These are phyloP conservation scores for Zootoca vivipara DNA, from an alignment of 2,113 vertebrate species.

Conservation along the genomic window DNA sequence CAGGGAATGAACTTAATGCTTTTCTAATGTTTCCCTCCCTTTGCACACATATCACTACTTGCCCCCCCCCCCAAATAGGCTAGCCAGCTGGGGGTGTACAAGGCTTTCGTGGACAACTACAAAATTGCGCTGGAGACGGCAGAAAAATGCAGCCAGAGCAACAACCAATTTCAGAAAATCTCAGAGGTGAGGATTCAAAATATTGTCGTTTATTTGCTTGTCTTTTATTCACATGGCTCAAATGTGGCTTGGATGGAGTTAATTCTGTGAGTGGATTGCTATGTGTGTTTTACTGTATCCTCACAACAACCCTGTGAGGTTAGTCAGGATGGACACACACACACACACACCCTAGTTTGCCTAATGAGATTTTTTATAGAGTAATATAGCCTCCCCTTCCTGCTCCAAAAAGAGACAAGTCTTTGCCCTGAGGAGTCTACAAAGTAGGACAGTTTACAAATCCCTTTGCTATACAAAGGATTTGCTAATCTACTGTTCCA, in stretches of 20 bases:
- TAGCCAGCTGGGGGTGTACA: conserved; percentile 95
- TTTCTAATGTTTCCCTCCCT: background rate
- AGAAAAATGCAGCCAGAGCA: conserved; percentile 95
- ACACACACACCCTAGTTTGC: no score
- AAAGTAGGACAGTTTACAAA: background rate
- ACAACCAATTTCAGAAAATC: conserved; percentile 95
- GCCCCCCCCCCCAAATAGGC: conserved; percentile 74
- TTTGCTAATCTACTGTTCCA: background rate
- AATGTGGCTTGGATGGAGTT: background rate
- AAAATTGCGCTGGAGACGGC: conserved; percentile 93
- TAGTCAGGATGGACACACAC: no score
- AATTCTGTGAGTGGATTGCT: no score
- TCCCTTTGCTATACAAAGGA: no score
- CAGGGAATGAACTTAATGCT: background rate
- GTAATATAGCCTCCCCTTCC: background rate
- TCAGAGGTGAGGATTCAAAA: conserved; percentile 85
- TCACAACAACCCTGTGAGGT: background rate
- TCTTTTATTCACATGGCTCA: background rate
- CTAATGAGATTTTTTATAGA: background rate
- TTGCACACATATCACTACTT: background rate
- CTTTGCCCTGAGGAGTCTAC: background rate
- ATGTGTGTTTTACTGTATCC: no score
- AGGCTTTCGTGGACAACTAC: conserved; percentile 99
- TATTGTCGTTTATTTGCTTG: no score
- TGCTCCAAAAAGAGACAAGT: background rate